phyloP scores from a whole-genome alignment of 2,113 vertebrate genomes.

The Oreochromis niloticus region DNA sequence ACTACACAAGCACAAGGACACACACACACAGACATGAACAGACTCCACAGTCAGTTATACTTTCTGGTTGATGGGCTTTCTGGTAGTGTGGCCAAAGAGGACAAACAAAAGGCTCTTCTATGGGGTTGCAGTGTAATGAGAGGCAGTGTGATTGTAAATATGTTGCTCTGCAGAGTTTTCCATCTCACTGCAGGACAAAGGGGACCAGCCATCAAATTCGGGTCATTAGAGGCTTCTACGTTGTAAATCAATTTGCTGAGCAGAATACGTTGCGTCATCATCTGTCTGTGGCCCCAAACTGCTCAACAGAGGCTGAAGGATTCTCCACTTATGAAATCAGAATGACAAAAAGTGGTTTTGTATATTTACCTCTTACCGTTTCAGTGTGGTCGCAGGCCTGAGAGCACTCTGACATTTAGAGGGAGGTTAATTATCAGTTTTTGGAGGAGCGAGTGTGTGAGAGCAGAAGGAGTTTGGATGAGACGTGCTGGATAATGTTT shows the following conservation, averaged over 20 bases:
- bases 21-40: constrained; percentile 20
- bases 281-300: constrained; percentile 22
- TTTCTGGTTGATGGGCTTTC: constrained; percentile 60
- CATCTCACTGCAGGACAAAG: constrained; percentile 75
- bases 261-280: constrained; percentile 67
- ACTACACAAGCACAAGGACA: neutral
- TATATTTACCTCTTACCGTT: neutral
- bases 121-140: constrained; percentile 74
- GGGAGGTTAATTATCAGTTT: neutral
- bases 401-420: neutral
- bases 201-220: constrained; percentile 65
- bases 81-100: constrained; percentile 55
- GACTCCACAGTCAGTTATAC: constrained; percentile 35
- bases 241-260: constrained; percentile 63
- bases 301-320: neutral
- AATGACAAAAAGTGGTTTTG: neutral
- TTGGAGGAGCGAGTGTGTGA: neutral
- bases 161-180: constrained; percentile 70
- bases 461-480: neutral
- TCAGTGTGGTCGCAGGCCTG: neutral
- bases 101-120: constrained; percentile 78
- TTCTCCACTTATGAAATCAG: neutral
- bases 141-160: constrained; percentile 73
- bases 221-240: constrained; percentile 70
- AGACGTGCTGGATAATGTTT: constrained; percentile 41